Evolutionary conservation across 1,140 invertebrate genomes (phyloP).

Genomic region (Bicyclus anynana): DNA sequence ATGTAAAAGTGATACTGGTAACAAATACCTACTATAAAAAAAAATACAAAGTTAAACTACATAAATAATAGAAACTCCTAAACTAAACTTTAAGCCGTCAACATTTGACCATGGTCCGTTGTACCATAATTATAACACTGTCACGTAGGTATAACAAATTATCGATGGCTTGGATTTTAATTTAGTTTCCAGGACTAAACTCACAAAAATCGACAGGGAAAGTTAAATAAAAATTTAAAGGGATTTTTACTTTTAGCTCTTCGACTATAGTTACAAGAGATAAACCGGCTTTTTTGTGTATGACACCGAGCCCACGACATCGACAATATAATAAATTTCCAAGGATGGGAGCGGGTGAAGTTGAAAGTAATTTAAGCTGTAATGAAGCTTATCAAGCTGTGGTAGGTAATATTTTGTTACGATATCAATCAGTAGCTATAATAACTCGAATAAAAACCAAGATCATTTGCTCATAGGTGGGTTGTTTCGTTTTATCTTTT

Average conservation of each 20-base stretch:
- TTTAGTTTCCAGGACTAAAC: too few species aligned
- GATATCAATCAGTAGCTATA: slow-evolving; percentile 7
- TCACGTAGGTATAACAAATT: too few species aligned
- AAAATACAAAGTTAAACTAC: too few species aligned
- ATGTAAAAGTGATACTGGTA: too few species aligned
- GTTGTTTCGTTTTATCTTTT: slow-evolving; percentile 1
- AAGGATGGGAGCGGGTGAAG: slow-evolving; percentile 9
- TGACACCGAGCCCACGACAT: slow-evolving; percentile 4
- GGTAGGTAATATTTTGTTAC: slow-evolving; percentile 12
- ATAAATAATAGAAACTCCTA: too few species aligned
- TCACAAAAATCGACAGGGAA: too few species aligned
- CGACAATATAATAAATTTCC: slow-evolving; percentile 11
- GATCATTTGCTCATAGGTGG: slow-evolving; percentile 4
- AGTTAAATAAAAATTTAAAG: too few species aligned
- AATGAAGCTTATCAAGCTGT: slow-evolving; percentile 10
- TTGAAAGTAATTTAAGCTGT: slow-evolving; percentile 10
- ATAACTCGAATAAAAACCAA: slow-evolving; percentile 2
- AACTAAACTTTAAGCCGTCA: too few species aligned
- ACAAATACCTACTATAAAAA: too few species aligned
- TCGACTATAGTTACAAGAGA: not conserved
- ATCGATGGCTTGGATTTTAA: too few species aligned
- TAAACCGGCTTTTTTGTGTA: slow-evolving; percentile 6
- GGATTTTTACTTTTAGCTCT: not conserved
- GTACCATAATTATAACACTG: too few species aligned
- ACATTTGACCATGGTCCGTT: too few species aligned